Evolutionary conservation across 2,888 invertebrate species (phyloP), one percentile per base, ranked within the genome.

Genomic region (Lithophane socia): DNA sequence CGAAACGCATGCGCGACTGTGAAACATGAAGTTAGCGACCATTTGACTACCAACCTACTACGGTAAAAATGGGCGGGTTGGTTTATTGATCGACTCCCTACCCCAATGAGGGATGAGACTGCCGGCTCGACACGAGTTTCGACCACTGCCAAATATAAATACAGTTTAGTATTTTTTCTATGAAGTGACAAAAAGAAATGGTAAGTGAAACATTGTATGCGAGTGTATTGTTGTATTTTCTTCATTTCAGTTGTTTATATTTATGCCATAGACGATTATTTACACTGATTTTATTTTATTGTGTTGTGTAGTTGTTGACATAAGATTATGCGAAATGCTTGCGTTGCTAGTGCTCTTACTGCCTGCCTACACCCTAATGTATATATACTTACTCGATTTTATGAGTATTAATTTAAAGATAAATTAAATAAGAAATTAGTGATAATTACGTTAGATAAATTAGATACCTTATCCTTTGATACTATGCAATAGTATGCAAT

Each of bases 81-180:
- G 73, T 79, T 77, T 93, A 94, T 94, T 86, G 94, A 94, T 93
- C 91, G 83, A 75, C 68, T 70, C 68, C 29, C 76, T 79, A 77
- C 56, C 77, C 86, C 88, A 88, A 81, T 42, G 66, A 64, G 60
- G 67, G 74, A 69, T 52, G 69, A 69, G 42, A 64, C 73, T 37
- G 71, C 75, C 80, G 79, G 79, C 63, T 70, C 47, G 54, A 71
- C 80, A 64, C 42, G 44, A 66, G 54, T 79, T 61, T 73, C 58
- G 37, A 21, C 10, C 64, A 72, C 68, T 56, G 73, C 42, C 73
- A 75, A 74, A 74, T 58, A 65, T 66, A 66, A 71, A 73, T 79
- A 74, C 42, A 24, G 60, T 73, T 56, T 24, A 70, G 12, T 49
- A 18, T 44, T 68, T 76, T 79, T 60, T 78, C 63, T 65, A 79